phyloP scores from a whole-genome alignment of 2,888 invertebrate genomes.

The Syrphus vitripennis region DNA sequence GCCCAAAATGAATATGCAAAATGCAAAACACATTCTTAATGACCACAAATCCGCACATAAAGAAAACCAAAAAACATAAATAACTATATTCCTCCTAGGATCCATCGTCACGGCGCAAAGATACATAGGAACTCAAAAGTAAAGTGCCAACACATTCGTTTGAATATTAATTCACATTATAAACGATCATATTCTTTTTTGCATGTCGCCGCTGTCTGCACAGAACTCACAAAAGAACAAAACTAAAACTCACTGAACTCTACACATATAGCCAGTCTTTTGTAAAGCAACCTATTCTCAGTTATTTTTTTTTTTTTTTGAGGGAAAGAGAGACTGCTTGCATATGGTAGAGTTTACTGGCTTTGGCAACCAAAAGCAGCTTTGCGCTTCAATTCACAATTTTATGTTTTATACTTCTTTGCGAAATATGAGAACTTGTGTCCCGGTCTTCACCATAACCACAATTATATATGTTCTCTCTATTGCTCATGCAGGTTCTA shows the following conservation, averaged over 20 bases:
- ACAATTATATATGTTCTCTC: constrained; percentile 34
- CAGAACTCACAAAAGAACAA: constrained; percentile 6
- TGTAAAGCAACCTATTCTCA: constrained; percentile 19
- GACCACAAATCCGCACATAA: constrained; percentile 38
- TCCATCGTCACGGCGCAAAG: background rate
- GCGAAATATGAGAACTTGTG: constrained; percentile 17
- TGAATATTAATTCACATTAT: constrained; percentile 64
- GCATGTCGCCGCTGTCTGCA: constrained; percentile 57
- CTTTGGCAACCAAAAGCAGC: constrained; percentile 65
- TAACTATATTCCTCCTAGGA: constrained; percentile 27
- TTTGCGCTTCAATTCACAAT: constrained; percentile 70
- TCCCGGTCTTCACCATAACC: background rate
- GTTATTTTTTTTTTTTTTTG: background rate
- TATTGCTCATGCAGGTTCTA: constrained; percentile 12
- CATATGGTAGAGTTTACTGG: constrained; percentile 56
- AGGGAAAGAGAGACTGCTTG: constrained; percentile 30
- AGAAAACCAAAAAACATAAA: constrained; percentile 37
- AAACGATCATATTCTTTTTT: constrained; percentile 55
- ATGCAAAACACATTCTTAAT: constrained; percentile 48
- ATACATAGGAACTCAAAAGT: constrained; percentile 40
- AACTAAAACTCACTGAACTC: background rate
- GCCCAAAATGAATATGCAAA: constrained; percentile 58
- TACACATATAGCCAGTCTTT: background rate
- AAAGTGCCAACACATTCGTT: constrained; percentile 66
- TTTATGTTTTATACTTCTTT: constrained; percentile 23